phyloP scores from a whole-genome alignment of 1,140 invertebrate genomes.

The Drosophila sproati region DNA sequence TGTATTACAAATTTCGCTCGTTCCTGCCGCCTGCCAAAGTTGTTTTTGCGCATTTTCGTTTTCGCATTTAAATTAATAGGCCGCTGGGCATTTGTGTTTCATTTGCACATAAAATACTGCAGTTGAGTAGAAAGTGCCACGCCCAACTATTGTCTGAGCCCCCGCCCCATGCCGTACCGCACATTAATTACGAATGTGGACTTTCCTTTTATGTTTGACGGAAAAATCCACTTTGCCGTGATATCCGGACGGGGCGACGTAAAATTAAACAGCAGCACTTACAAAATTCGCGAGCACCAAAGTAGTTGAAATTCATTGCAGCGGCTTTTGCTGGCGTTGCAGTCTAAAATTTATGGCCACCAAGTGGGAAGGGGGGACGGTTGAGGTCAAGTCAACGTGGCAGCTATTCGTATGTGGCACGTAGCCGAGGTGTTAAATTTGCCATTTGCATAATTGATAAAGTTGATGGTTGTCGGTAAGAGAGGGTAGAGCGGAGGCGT shows the following conservation, averaged over 20 bases:
- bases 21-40: slow-evolving; percentile 4
- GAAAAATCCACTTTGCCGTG: slow-evolving; percentile 81
- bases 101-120: slow-evolving; percentile 67
- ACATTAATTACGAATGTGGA: slow-evolving; percentile 54
- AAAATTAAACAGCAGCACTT: slow-evolving; percentile 71
- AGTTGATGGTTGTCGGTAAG: slow-evolving; percentile 39
- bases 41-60: slow-evolving; percentile 49
- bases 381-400: not conserved
- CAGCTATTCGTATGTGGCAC: slow-evolving; percentile 53
- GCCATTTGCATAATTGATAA: slow-evolving; percentile 80
- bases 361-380: not conserved
- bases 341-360: slow-evolving; percentile 66
- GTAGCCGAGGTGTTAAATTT: slow-evolving; percentile 74
- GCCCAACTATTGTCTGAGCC: not conserved
- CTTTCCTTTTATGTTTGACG: slow-evolving; percentile 78
- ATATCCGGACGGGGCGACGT: slow-evolving; percentile 64
- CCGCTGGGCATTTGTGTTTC: slow-evolving; percentile 73
- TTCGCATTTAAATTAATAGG: slow-evolving; percentile 75
- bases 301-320: slow-evolving; percentile 77
- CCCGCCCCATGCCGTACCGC: not conserved
- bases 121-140: slow-evolving; percentile 13
- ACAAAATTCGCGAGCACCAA: slow-evolving; percentile 63
- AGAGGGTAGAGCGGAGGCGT: slow-evolving; percentile 14
- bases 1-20: not conserved
- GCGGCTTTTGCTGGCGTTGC: slow-evolving; percentile 44